phyloP scores from a whole-genome alignment of 2,113 vertebrate species.

The Syngnathus typhle region DNA sequence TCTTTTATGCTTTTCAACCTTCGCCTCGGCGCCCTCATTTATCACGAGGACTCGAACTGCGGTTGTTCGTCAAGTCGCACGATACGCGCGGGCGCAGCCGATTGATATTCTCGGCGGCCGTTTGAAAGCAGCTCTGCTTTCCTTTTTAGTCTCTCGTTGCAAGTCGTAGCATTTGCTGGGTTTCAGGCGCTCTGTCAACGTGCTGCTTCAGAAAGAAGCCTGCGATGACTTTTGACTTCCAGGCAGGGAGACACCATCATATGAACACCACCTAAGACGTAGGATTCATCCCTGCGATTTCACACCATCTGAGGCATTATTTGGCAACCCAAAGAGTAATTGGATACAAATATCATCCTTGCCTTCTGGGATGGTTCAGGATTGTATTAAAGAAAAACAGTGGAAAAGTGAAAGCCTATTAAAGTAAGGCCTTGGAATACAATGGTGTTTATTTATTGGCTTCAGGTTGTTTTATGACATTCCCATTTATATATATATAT shows the following conservation, averaged over 20 bases:
- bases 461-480: too few relatives aligned
- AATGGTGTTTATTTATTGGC: too few relatives aligned
- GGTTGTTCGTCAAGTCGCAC: constrained; percentile 17
- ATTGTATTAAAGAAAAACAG: too few relatives aligned
- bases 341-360: neutral
- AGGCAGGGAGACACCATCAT: constrained; percentile 19
- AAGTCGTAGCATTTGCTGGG: constrained; percentile 25
- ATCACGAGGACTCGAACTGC: constrained; percentile 29
- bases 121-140: constrained; percentile 11
- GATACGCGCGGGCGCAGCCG: constrained; percentile 11
- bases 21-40: constrained; percentile 24
- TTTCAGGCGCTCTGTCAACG: constrained; percentile 1
- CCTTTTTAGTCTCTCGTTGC: constrained; percentile 23
- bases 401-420: too few relatives aligned
- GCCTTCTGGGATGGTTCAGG: neutral
- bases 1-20: constrained; percentile 36
- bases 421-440: too few relatives aligned
- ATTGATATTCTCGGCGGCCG: constrained; percentile 36
- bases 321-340: neutral
- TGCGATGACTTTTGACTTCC: constrained; percentile 15
- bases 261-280: neutral
- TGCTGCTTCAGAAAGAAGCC: constrained; percentile 14
- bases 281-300: neutral
- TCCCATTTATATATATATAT: too few relatives aligned
- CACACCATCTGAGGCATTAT: neutral